Evolutionary conservation across 2,888 invertebrate genomes (phyloP).

Genomic region (Dorcus parallelipipedus): DNA sequence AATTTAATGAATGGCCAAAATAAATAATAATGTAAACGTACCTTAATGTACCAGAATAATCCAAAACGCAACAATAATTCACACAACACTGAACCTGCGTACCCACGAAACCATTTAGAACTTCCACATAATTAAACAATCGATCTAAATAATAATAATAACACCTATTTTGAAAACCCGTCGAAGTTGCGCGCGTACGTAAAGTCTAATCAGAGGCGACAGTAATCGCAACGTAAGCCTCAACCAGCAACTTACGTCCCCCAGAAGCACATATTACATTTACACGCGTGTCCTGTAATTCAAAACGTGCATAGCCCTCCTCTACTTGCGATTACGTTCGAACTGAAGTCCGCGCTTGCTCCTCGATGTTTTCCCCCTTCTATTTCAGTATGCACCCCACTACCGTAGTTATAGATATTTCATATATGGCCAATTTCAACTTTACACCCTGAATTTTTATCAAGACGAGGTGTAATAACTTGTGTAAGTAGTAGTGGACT

Average conservation of each 20-base stretch:
- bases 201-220: neutral
- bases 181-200: neutral
- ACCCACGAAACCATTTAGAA: constrained; percentile 25
- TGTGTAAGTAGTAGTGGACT: constrained; percentile 1
- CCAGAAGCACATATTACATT: constrained; percentile 13
- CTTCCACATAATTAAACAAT: constrained; percentile 28
- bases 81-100: constrained; percentile 31
- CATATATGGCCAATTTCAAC: constrained; percentile 31
- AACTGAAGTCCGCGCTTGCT: constrained; percentile 32
- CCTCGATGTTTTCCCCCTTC: constrained; percentile 25
- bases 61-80: constrained; percentile 28
- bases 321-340: constrained; percentile 19
- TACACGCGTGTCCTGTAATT: constrained; percentile 17
- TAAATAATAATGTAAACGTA: constrained; percentile 14
- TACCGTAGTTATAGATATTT: constrained; percentile 32
- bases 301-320: constrained; percentile 16
- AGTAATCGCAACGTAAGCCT: constrained; percentile 5
- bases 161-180: neutral
- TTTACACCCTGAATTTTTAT: constrained; percentile 22
- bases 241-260: constrained; percentile 2
- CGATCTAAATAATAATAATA: constrained; percentile 15
- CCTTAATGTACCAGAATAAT: constrained; percentile 32
- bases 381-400: constrained; percentile 27
- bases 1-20: too few relatives aligned
- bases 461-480: constrained; percentile 11